Base-by-base conservation (phyloP, 1,140 invertebrate species). In the silkworm (Bombyx mori) region DNA sequence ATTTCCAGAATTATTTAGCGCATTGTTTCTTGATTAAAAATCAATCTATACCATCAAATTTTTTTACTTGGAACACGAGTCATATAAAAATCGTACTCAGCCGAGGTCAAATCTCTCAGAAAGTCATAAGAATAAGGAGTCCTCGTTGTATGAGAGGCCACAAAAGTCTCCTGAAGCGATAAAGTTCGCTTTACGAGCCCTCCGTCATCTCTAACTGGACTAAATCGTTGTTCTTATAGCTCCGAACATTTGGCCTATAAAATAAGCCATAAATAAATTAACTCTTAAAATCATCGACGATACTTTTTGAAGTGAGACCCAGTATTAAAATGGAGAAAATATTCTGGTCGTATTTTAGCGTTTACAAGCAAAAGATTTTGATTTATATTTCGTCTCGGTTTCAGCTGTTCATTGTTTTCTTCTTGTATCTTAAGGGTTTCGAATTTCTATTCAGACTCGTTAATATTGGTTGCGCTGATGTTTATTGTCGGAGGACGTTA, bases 51-150 rank as follows among this genome's bases (percentile, higher is more conserved):
- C 45, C 45, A 47, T 12, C 12, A 12, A 47, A 3, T 47, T 12
- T 7, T 47, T 12, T 47, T 10, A 47, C 9, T 12, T 47, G 12
- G 45, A 47, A 47, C 45, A 47, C 9, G 26, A 35, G 2, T 35
- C 26, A 35, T 1, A 35, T 35, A 51, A 51, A 51, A 51, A 51
- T 10, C 22, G 50, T 51, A 10, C 10, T 44, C 52, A 5, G 18
- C 42, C 35, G 52, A 44, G 43, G 43, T 54, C 52, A 54, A 54
- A 54, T 54, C 52, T 54, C 52, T 54, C 44, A 54, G 52, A 54
- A 54, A 54, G 42, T 43, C 43, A 54, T 54, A 54, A 54, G 52
- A 43, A 12, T 43, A 54, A 54, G 44, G 52, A 44, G 52, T 10
- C 8, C n/a, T 42, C 18, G 52, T 43, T 35, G 42, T 51, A 51